Conservation (phyloP, 2,888 invertebrate genomes). For the Drosophila atripex region DNA sequence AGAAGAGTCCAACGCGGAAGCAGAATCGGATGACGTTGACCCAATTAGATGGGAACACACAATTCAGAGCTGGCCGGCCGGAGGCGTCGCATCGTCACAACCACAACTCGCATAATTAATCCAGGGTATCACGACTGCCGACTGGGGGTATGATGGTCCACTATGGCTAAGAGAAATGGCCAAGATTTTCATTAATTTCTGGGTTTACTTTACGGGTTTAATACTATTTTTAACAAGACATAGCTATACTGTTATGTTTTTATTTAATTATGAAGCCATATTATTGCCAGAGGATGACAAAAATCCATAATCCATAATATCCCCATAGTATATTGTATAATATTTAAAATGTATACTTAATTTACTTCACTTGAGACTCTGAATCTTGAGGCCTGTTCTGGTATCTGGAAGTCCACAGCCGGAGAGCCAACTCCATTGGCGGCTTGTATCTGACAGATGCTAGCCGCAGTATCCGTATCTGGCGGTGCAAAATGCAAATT, state of each 20-base stretch:
- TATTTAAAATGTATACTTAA: too few species aligned
- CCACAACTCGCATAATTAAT: neutral
- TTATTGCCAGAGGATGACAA: too few species aligned
- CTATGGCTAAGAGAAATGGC: neutral
- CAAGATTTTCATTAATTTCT: neutral
- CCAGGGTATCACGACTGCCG: neutral
- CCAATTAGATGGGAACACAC: conserved; percentile 21
- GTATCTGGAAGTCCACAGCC: neutral
- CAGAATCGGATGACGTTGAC: conserved; percentile 21
- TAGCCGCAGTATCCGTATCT: conserved; percentile 4
- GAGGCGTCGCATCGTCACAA: conserved; percentile 5
- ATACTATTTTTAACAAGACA: too few species aligned
- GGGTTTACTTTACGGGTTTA: too few species aligned
- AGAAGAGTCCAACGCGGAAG: conserved; percentile 7
- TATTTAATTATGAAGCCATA: too few species aligned
- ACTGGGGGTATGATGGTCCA: neutral
- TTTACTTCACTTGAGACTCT: neutral
- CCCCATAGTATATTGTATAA: too few species aligned
- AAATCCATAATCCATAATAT: too few species aligned
- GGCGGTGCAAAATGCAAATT: conserved; percentile 35
- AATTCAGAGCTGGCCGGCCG: neutral
- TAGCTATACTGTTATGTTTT: too few species aligned
- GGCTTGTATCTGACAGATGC: conserved; percentile 8
- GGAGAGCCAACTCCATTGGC: neutral
- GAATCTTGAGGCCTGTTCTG: neutral